phyloP scores from a whole-genome alignment of 2,797 vertebrate genomes.

The Pseudotriccus pelzelni region DNA sequence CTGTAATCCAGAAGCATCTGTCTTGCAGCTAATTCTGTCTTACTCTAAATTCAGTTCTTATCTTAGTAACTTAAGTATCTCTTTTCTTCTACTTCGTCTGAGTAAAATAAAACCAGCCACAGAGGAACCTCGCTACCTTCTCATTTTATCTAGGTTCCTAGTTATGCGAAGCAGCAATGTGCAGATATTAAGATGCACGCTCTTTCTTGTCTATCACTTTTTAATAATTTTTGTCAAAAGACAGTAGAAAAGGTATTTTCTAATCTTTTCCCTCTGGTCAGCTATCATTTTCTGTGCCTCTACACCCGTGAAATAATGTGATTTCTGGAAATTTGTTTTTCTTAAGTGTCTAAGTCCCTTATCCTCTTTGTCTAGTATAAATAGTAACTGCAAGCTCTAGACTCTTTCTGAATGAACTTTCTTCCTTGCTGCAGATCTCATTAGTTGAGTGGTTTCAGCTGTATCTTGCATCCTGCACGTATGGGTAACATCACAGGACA shows the following conservation, averaged over 20 bases:
- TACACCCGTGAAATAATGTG: background rate
- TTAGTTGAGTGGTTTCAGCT: background rate
- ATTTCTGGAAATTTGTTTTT: background rate
- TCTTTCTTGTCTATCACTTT: background rate
- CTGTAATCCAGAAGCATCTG: slow-evolving; percentile 24
- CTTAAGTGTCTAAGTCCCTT: background rate
- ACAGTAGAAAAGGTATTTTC: background rate
- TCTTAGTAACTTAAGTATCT: background rate
- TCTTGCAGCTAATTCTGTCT: slow-evolving; percentile 3
- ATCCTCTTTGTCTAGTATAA: background rate
- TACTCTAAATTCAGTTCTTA: slow-evolving; percentile 42
- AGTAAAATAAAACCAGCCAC: background rate
- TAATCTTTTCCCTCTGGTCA: background rate
- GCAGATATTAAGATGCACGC: background rate
- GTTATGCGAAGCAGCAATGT: background rate
- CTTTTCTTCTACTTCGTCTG: background rate
- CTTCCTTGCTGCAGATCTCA: background rate
- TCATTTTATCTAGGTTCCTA: background rate
- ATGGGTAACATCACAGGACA: background rate
- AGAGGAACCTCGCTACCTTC: background rate
- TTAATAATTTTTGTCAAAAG: background rate
- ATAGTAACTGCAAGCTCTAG: background rate
- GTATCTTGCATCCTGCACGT: background rate
- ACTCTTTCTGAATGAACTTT: background rate
- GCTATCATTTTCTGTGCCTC: background rate